Conservation (phyloP, 2,113 vertebrate genomes). For the Percina caprodes region DNA sequence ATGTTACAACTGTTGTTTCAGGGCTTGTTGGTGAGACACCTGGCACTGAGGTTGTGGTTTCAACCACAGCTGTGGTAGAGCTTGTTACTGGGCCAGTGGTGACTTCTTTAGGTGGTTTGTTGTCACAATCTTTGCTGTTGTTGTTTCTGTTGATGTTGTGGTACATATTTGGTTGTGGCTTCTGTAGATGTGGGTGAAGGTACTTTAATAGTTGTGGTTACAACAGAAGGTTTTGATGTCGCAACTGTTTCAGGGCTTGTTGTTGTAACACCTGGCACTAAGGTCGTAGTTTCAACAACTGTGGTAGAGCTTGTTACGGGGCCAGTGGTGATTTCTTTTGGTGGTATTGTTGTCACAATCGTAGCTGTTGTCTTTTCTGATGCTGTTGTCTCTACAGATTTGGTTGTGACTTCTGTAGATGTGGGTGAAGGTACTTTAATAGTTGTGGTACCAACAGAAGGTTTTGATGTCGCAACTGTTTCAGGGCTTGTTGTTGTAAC, state of each 20-base stretch:
- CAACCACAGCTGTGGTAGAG: too few species aligned
- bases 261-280: neutral
- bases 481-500: neutral
- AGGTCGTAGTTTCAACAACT: slow-evolving; percentile 2
- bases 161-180: neutral
- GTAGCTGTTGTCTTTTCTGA: neutral
- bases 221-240: slow-evolving; percentile 13
- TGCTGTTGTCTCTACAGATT: neutral
- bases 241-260: slow-evolving; percentile 11
- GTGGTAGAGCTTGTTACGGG: slow-evolving; percentile 23
- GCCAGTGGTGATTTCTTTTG: neutral
- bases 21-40: too few species aligned
- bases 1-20: too few species aligned
- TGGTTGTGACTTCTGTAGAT: neutral
- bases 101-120: neutral
- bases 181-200: neutral
- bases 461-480: slow-evolving; percentile 21
- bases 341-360: neutral
- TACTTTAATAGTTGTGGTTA: neutral
- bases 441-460: slow-evolving; percentile 17
- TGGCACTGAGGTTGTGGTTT: too few species aligned
- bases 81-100: too few species aligned
- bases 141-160: neutral
- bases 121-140: neutral
- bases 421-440: too few species aligned